A percentile compares a stretch with the other conserved stretches of the same genome.
Conservation (phyloP, 30 jellyfish, hydroid and myxozoan species). For the Aurelia sp. region DNA sequence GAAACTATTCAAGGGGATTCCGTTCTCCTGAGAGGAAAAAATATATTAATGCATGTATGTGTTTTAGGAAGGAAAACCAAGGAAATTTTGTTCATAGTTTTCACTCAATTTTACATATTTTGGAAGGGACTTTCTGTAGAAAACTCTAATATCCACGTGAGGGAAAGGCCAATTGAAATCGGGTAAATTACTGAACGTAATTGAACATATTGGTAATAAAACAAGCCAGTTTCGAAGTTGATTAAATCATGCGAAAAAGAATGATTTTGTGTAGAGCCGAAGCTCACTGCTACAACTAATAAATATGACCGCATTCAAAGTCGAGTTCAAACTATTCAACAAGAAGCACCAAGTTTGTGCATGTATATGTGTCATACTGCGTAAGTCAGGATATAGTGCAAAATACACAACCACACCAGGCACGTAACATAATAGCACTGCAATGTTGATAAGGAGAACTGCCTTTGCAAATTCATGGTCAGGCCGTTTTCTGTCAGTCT, state of each 20-base stretch:
- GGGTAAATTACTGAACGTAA: too few species aligned
- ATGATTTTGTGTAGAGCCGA: not conserved
- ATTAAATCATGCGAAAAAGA: not conserved
- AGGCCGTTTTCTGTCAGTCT: not conserved
- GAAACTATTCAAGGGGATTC: too few species aligned
- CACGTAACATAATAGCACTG: conserved; percentile 9
- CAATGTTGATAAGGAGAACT: not conserved
- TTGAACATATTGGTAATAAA: too few species aligned
- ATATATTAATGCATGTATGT: too few species aligned
- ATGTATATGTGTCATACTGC: not conserved
- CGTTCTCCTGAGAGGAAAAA: too few species aligned
- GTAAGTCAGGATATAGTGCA: too few species aligned
- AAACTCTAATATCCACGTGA: too few species aligned
- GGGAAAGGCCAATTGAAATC: too few species aligned
- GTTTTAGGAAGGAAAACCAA: too few species aligned
- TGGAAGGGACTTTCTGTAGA: too few species aligned
- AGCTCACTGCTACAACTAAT: not conserved
- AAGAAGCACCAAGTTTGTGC: not conserved
- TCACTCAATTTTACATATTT: too few species aligned
- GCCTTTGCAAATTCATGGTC: conserved; percentile 29
- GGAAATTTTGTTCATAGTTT: too few species aligned
- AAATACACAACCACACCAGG: conserved; percentile 15
- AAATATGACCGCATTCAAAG: conserved; percentile 29
- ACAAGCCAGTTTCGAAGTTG: not conserved
- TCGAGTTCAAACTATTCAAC: not conserved